These are phyloP conservation scores for Tachyglossus aculeatus DNA, from an alignment of 2,797 vertebrate species.

Conservation along the genomic window DNA sequence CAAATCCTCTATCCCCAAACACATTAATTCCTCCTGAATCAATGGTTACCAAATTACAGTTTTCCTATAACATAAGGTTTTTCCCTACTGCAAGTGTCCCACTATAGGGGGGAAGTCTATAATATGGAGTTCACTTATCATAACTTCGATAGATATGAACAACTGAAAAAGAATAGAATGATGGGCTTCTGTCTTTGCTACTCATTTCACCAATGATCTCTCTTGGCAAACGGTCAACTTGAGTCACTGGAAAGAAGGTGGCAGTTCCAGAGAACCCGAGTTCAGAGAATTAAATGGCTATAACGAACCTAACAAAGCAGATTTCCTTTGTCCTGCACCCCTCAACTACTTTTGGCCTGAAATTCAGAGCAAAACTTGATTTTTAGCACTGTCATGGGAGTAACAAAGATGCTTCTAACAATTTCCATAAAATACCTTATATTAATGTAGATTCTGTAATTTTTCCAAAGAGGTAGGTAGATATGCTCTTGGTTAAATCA, in stretches of 20 bases:
- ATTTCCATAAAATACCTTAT: neutral
- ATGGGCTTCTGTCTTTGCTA: neutral
- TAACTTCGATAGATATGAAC: neutral
- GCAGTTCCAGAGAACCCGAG: neutral
- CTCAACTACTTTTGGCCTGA: neutral
- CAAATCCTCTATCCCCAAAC: no score
- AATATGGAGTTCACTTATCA: no score
- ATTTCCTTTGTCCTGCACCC: neutral
- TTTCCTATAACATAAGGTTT: no score
- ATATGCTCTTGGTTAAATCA: neutral
- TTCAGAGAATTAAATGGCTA: fast-evolving
- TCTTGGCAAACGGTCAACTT: neutral
- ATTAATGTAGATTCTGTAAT: conserved; percentile 8
- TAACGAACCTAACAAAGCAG: neutral
- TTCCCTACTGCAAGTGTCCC: no score
- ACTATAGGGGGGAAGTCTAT: no score
- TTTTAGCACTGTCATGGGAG: conserved; percentile 21
- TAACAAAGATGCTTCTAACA: conserved; percentile 22
- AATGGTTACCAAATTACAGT: no score
- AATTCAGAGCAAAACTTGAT: neutral
- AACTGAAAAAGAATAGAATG: neutral
- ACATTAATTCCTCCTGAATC: no score
- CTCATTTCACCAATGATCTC: neutral
- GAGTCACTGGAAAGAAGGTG: neutral
- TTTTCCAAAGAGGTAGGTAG: conserved; percentile 2